Evolutionary conservation across 2,797 vertebrate genomes (phyloP), one percentile per base, ranked within the genome.

Genomic region (Paedocypris micromegethes): DNA sequence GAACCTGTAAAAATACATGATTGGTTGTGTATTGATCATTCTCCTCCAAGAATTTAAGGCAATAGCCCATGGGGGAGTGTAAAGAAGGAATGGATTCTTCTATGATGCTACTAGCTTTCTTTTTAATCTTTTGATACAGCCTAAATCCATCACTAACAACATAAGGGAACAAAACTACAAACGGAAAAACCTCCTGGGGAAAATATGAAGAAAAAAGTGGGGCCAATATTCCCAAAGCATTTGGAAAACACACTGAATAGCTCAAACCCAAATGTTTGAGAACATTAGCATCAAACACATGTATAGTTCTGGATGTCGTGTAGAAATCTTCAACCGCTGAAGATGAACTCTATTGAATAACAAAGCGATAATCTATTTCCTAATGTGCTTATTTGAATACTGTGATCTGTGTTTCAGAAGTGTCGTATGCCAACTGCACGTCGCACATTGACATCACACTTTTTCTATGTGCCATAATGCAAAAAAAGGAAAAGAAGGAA

Each of bases 401-500:
- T 53, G 50, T 44, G 23, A 9, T 54, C 43, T 42, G 5, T 8
- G 23, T 23, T 38, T 63, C 41, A 44, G 4, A 55, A 55, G 57
- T 9, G 54, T 38, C 48, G 9, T 4, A 54, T 39, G 54, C 47
- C 42, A n/a, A 2, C 23, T 3, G 48, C 50, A 4, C 43, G 37
- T 69, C 44, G 42, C 47, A 48, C 39, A 37, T 37, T 61, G 51
- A 9, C 9, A 9, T 9, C n/a, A 47, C 37, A 60, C 37, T 54
- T 3, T 39, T n/a, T 37, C 4, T 67, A 75, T 76, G 75, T 84
- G 81, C 75, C 66, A 58, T 71, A 49, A 48, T 80, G 79, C 54
- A 76, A 73, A 52, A 4, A 74, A 78, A 73, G 78, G 78, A 58
- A 60, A 67, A 53, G 64, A 72, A 72, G 49, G 68, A 79, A 81